Evolutionary conservation across 2,888 invertebrate genomes (phyloP), one percentile per base, ranked within the genome.

Genomic region (Papilio elwesi): DNA sequence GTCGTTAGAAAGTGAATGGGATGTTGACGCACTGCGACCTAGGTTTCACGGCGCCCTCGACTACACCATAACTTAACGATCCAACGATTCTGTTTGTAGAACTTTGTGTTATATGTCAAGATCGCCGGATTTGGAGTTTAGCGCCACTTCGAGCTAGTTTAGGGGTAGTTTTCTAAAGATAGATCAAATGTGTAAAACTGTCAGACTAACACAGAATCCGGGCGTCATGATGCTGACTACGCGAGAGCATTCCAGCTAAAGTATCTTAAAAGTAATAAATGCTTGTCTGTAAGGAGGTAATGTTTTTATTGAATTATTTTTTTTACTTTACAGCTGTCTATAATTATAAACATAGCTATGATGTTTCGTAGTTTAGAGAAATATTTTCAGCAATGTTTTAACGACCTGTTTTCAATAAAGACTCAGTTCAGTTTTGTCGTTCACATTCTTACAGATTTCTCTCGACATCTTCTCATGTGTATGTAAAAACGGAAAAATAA

Each of bases 1-100:
- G 80, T 81, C 80, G 78, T 82, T 90, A 90, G 90, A 91, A 91
- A 91, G 90, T 84, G 85, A 90, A 80, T 80, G 83, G 62, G 64
- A 65, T 68, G 43, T 73, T 65, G 59, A 70, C 70, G 63, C 55
- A 68, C 38, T 16, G n/a, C 48, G 47, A 68, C 47, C 26, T 64
- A 68, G 62, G 74, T 71, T 71, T 68, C 68, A 64, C 68, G 47
- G 38, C 65, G 74, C 71, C 71, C 65, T 68, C 62, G 69, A 59
- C 71, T 64, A 68, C 68, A 55, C 63, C n/a, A 49, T 38, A 70
- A 67, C 57, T 68, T 68, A 68, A 70, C 47, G 70, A 66, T 16
- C 16, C 16, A 26, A 62, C 49, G 26, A 66, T 64, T 69, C 26
- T 51, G 49, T 68, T 55, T 53, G 48, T 15, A 59, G 51, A 55